Evolutionary conservation across 2,888 invertebrate species (phyloP), one percentile per base, ranked within the genome.

Genomic region (Ormyrus rosae): DNA sequence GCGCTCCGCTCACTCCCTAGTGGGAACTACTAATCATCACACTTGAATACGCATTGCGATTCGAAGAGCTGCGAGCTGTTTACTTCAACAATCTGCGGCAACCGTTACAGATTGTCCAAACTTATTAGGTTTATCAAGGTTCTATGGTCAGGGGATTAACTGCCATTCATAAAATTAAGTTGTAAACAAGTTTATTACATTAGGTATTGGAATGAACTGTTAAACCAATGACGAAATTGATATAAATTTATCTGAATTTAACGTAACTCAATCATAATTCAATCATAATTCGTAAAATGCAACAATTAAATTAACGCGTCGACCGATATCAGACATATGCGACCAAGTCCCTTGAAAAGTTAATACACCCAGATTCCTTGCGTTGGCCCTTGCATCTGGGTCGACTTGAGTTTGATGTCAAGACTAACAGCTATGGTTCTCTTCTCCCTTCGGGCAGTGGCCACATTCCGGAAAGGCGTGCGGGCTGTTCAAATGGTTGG

Each of bases 401-500:
- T 88, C 87, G 84, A 85, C 84, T 82, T 86, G 82, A 84, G 86
- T 86, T 85, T 85, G 84, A 85, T 87, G 86, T 88, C 86, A 90
- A 89, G 89, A 91, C 91, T 91, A 92, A 91, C 91, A 90, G 88
- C 89, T 90, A 87, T 89, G 90, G 91, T 92, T 92, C 91, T 91
- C 88, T 91, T 85, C 91, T 92, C 91, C 92, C 91, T 88, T 87
- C 89, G 92, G 92, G 92, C 94, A 99, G 99, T 99, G 97, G 98
- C 98, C 92, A 97, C 98, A 93, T 99, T 99, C 96, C 97, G 98
- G 96, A 98, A 99, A 94, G 98, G 99, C 94, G 99, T 99, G 92
- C 96, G 98, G 93, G 98, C 98, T 93, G 97, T 98, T 93, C 98
- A 97, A 94, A 96, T 97, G 95, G 97, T 97, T 93, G 97, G 98